Evolutionary conservation across 2,113 vertebrate species (phyloP).

Genomic region (Orycteropus afer): DNA sequence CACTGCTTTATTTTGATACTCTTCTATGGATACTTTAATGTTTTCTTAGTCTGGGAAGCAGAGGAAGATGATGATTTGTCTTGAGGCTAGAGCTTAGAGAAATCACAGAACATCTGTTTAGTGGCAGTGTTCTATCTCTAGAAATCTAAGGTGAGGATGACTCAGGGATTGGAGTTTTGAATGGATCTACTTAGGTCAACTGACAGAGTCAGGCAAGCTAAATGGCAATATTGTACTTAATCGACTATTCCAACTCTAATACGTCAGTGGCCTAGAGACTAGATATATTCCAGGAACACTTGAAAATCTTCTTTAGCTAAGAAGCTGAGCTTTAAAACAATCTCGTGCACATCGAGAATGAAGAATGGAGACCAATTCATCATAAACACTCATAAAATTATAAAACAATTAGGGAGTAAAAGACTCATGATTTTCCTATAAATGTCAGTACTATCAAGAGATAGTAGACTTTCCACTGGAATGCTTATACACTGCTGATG

Average conservation of each 20-base stretch:
- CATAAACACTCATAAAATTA: neutral
- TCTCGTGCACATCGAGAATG: neutral
- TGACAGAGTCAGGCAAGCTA: neutral
- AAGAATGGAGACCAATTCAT: neutral
- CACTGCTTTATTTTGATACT: neutral
- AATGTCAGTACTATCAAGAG: neutral
- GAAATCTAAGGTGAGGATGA: neutral
- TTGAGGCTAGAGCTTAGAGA: neutral
- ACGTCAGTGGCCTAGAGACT: neutral
- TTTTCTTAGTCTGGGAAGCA: neutral
- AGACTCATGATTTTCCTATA: neutral
- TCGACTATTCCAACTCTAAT: neutral
- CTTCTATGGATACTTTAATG: neutral
- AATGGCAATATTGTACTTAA: neutral
- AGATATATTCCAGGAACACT: neutral
- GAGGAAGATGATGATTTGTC: neutral
- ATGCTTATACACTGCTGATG: too few species aligned
- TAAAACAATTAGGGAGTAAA: neutral
- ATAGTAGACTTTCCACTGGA: neutral
- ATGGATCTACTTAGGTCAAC: neutral
- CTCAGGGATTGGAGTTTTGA: neutral
- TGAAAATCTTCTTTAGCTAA: constrained; percentile 14
- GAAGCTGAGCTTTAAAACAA: constrained; percentile 2
- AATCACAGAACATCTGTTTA: neutral
- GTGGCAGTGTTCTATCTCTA: neutral